Percentiles rank a stretch among this genome's conserved stretches.
Evolutionary conservation across 2,113 vertebrate species (phyloP).

Genomic region (Psittacara wagleri): DNA sequence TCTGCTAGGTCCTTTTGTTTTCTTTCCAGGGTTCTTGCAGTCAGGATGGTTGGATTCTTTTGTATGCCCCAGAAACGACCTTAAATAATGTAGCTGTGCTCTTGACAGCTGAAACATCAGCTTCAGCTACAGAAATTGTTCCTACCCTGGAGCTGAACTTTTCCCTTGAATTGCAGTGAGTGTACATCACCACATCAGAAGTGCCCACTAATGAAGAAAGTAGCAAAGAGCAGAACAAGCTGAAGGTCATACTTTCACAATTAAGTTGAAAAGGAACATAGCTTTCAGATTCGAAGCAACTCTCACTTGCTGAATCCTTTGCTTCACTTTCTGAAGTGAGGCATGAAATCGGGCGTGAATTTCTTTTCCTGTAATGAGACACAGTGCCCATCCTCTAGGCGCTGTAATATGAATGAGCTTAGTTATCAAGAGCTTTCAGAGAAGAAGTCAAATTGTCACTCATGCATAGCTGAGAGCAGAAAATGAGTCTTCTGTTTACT

Average conservation of each 20-base stretch:
- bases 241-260: conserved; percentile 6
- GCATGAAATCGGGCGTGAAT: conserved; percentile 12
- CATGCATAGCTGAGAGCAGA: not conserved
- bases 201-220: not conserved
- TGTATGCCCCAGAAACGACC: not conserved
- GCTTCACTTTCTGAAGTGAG: conserved; percentile 11
- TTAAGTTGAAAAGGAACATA: conserved; percentile 9
- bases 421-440: not conserved
- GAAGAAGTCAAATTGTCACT: not conserved
- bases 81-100: not conserved
- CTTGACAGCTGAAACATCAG: not conserved
- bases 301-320: not conserved
- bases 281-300: conserved; percentile 2
- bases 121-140: not conserved
- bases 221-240: conserved; percentile 7
- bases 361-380: conserved; percentile 1
- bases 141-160: not conserved
- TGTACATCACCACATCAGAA: not conserved
- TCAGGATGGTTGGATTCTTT: not conserved
- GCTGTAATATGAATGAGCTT: not conserved
- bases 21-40: not conserved
- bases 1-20: not conserved
- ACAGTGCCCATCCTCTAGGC: not conserved
- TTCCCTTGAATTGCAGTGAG: not conserved
- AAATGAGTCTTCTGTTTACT: not conserved